phyloP scores from a whole-genome alignment of 2,113 vertebrate species.

The Cromileptes altivelis region DNA sequence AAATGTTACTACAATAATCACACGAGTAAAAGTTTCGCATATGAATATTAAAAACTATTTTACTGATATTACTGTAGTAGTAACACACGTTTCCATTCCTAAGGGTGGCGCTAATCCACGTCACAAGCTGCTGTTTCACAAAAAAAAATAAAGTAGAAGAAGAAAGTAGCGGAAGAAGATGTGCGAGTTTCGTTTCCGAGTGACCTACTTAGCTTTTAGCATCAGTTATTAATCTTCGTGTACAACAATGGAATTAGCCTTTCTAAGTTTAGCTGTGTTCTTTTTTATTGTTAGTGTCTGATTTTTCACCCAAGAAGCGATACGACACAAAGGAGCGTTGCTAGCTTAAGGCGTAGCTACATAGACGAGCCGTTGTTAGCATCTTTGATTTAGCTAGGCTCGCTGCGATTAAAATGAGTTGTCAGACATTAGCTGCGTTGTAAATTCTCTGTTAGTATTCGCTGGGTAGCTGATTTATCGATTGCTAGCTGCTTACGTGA shows the following conservation, averaged over 20 bases:
- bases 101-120: conserved; percentile 16
- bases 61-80: too few species aligned
- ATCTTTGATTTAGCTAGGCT: conserved; percentile 50
- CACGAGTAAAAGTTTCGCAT: background rate
- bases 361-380: conserved; percentile 41
- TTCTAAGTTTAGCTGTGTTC: background rate
- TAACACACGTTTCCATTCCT: background rate
- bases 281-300: background rate
- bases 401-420: conserved; percentile 52
- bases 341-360: background rate
- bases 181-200: conserved; percentile 62
- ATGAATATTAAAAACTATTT: background rate
- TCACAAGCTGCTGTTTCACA: background rate
- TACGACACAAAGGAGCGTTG: background rate
- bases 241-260: background rate
- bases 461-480: background rate
- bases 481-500: background rate
- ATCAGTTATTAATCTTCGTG: conserved; percentile 17
- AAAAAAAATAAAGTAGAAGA: conserved; percentile 32
- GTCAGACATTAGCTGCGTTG: conserved; percentile 20
- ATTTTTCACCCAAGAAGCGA: background rate
- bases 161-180: conserved; percentile 60
- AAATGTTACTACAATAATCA: background rate
- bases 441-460: background rate
- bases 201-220: conserved; percentile 76